Base-by-base conservation (phyloP, 2,888 invertebrate genomes). In the Drosophila niveifrons region DNA sequence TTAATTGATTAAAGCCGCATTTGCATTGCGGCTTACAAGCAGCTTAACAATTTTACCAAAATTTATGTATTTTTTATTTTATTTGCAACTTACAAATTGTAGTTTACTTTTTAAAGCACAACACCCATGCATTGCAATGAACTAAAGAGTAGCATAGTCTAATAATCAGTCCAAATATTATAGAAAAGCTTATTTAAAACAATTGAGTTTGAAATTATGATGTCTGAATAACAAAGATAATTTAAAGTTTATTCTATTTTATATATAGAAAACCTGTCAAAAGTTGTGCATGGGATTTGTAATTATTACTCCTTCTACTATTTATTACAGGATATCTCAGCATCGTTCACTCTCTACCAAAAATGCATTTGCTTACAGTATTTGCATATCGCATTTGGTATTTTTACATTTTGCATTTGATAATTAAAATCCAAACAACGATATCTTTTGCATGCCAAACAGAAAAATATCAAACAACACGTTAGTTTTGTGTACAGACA, bases 1-100 rank as follows among this genome's bases (percentile, higher is more conserved):
- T 89, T 87, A 89, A 87, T 87, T 87, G 87, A 89, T 89, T 86
- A 87, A 89, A 87, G 86, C 88, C 90, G 80, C 80, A 89, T 87
- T 89, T 87, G 87, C 87, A 78, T 77, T 79, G 75, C 73, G 83
- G 78, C 88, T 87, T 87, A 87, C 87, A 79, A 78, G 74, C 75
- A 75, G 89, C 89, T 87, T 88, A 78, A 75, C 81, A 83, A 68
- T 67, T 68, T 57, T 46, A 39, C 17, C 51, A 66, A 50, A 48
- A 39, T 66, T 66, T 73, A 63, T 23, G 1, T 1, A 23, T 66
- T 71, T 69, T 74, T 66, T 73, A 53, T 70, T 75, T 68, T 70
- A 46, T 61, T 48, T 48, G 56, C 53, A 44, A 39, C 28, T 63
- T 44, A 29, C 50, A 44, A 28, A 36, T 52, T 48, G 18, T 43